Conservation (phyloP, 64 coral and sea anemone genomes). For the Dendronephthya gigantea region DNA sequence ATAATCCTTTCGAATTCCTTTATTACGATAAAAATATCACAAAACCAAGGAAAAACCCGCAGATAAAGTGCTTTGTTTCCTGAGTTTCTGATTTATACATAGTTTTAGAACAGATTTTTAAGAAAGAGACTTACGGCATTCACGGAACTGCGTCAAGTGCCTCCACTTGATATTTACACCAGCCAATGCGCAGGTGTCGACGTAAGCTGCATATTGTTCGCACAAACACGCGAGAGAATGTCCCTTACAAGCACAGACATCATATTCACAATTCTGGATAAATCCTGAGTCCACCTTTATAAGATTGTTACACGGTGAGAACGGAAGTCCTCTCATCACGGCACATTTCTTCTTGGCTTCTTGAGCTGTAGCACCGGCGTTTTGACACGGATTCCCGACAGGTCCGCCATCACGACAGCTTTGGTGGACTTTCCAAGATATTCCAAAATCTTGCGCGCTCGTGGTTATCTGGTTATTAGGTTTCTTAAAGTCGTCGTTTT, state of each 20-base stretch:
- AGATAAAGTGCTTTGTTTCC: no score
- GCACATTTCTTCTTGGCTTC: constrained; percentile 10
- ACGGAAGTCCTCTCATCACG: background rate
- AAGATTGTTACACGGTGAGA: background rate
- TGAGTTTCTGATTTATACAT: no score
- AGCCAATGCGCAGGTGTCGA: background rate
- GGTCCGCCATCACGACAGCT: background rate
- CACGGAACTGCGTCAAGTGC: background rate
- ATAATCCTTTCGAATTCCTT: no score
- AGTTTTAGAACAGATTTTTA: no score
- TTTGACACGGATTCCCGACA: background rate
- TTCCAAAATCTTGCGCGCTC: background rate
- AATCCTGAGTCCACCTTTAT: background rate
- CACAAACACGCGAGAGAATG: background rate
- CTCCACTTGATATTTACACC: background rate
- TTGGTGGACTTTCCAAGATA: background rate
- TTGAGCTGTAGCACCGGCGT: background rate
- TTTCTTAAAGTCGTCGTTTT: background rate
- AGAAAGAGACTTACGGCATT: background rate
- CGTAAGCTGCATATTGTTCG: background rate
- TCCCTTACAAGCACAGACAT: background rate
- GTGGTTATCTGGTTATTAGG: background rate
- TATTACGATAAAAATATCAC: no score
- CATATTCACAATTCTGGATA: constrained; percentile 7
- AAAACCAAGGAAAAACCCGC: no score